A percentile compares a stretch with the other conserved stretches of the same genome.
These are phyloP conservation scores for Tethya wilhelma DNA, from an alignment of 37 sponge, comb jelly and placozoan genomes.

Conservation along the genomic window DNA sequence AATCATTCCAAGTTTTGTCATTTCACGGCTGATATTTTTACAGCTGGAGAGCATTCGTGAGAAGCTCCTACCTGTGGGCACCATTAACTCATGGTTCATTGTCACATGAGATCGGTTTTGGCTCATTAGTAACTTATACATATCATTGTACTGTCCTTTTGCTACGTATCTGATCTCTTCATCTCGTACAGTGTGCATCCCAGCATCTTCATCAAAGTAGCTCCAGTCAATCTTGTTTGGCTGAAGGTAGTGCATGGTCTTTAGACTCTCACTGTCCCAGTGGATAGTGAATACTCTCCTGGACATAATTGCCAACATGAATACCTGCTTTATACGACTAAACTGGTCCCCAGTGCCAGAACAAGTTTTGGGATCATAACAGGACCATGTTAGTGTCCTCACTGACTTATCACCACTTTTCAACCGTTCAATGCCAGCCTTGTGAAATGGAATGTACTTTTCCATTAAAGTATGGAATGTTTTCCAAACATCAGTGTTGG, in stretches of 20 bases:
- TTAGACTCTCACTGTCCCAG: conserved; percentile 20
- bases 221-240: conserved; percentile 42
- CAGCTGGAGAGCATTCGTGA: neutral
- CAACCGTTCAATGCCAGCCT: neutral
- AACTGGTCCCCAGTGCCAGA: conserved; percentile 48
- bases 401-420: conserved; percentile 1
- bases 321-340: neutral
- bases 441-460: conserved; percentile 7
- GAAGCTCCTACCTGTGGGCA: neutral
- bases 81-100: neutral
- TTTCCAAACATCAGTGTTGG: conserved; percentile 4
- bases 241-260: conserved; percentile 5
- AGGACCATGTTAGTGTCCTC: conserved; percentile 46
- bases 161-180: neutral
- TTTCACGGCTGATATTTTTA: neutral
- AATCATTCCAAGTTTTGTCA: neutral
- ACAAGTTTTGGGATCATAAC: conserved; percentile 8
- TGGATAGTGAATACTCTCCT: conserved; percentile 24
- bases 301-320: conserved; percentile 31
- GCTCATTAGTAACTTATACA: neutral
- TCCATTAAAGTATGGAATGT: neutral
- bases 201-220: neutral
- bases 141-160: neutral
- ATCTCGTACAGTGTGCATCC: neutral
- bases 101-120: neutral